A percentile compares a stretch with the other conserved stretches of the same genome.
These are phyloP conservation scores for Carposina sasakii DNA, from an alignment of 1,140 invertebrate species.

Conservation along the genomic window DNA sequence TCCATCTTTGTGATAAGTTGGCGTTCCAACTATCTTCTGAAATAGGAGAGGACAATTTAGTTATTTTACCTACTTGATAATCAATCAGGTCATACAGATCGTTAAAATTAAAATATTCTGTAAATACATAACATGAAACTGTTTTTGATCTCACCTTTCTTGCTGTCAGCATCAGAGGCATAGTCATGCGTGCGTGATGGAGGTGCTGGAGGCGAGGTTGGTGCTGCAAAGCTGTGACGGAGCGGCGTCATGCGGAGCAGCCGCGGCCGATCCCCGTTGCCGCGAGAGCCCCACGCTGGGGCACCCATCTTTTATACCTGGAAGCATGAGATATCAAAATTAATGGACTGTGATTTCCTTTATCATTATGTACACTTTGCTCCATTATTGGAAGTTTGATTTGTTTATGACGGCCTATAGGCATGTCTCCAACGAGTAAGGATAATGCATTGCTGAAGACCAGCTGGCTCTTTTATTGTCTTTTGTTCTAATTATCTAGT, in stretches of 20 bases:
- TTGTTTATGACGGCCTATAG: not conserved
- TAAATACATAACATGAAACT: not conserved
- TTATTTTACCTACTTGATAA: constrained; percentile 12
- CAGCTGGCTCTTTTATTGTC: too few species aligned
- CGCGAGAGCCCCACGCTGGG: constrained; percentile 63
- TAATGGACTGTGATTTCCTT: not conserved
- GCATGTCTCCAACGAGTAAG: too few species aligned
- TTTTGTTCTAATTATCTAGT: too few species aligned
- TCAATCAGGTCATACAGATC: constrained; percentile 1
- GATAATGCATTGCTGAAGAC: too few species aligned
- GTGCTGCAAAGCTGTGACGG: constrained; percentile 70
- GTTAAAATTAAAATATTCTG: not conserved
- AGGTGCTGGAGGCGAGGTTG: constrained; percentile 59
- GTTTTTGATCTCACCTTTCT: constrained; percentile 47
- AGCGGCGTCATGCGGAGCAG: constrained; percentile 72
- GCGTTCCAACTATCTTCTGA: constrained; percentile 83
- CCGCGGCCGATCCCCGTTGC: constrained; percentile 62
- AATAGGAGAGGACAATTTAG: too few species aligned
- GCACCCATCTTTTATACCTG: constrained; percentile 41
- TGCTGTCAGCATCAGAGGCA: constrained; percentile 66
- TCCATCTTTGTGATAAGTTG: constrained; percentile 82
- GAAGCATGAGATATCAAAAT: constrained; percentile 3
- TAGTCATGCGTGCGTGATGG: constrained; percentile 59
- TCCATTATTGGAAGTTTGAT: not conserved
- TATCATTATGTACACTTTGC: not conserved